A percentile compares a stretch with the other conserved stretches of the same genome.
phyloP scores from a whole-genome alignment of 1,140 invertebrate genomes.

The Drosophila lacertosa region DNA sequence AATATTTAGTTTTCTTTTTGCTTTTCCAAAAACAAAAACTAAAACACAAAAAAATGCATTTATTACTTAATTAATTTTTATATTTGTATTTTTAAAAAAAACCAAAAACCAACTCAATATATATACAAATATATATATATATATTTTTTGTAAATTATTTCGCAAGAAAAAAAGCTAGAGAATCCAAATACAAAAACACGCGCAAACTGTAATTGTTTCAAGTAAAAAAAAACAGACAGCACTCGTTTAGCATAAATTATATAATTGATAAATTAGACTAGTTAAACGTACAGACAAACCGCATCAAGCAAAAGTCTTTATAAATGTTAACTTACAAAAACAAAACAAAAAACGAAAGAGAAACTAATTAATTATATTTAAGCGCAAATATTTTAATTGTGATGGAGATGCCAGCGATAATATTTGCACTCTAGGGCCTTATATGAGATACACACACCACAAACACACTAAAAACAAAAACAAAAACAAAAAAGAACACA shows the following conservation, averaged over 20 bases:
- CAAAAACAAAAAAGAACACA: too few species aligned
- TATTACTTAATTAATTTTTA: conserved; percentile 83
- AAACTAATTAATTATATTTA: conserved; percentile 61
- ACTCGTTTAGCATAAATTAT: conserved; percentile 79
- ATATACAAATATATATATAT: conserved; percentile 36
- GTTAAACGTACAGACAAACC: conserved; percentile 42
- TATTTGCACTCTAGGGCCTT: conserved; percentile 81
- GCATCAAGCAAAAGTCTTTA: conserved; percentile 34
- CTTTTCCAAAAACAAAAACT: conserved; percentile 65
- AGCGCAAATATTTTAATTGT: conserved; percentile 78
- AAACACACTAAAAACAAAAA: conserved; percentile 28
- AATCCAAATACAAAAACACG: conserved; percentile 79
- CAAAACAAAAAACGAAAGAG: conserved; percentile 27
- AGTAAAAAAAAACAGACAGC: conserved; percentile 60
- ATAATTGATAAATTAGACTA: conserved; percentile 74
- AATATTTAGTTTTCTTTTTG: conserved; percentile 57
- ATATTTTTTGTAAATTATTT: conserved; percentile 78
- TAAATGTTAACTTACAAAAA: conserved; percentile 70
- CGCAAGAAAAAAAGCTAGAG: conserved; percentile 80
- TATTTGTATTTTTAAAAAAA: conserved; percentile 45
- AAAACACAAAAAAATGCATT: conserved; percentile 62
- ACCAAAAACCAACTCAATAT: conserved; percentile 16
- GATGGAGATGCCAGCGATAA: conserved; percentile 68
- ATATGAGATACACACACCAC: conserved; percentile 72
- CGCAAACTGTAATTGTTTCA: conserved; percentile 67